These are phyloP conservation scores for Belonocnema kinseyi DNA, from an alignment of 1,140 invertebrate species.

Conservation along the genomic window DNA sequence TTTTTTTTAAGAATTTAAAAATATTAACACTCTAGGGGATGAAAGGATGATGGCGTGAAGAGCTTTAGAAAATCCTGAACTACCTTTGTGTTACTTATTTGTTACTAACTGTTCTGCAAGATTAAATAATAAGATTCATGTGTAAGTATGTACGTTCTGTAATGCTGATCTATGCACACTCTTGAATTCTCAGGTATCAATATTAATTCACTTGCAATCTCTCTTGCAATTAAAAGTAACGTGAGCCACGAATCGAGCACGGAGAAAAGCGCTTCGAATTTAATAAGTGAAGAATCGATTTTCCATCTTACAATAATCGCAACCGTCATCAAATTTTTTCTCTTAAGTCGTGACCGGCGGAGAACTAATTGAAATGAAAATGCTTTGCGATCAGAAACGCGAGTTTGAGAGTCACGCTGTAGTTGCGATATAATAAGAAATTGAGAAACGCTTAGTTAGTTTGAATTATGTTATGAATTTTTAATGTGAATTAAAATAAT, in stretches of 20 bases:
- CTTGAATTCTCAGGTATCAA: constrained; percentile 8
- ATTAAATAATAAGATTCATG: neutral
- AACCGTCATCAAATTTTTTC: constrained; percentile 6
- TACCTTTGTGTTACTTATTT: no score
- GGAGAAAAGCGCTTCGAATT: constrained; percentile 13
- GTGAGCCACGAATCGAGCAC: neutral
- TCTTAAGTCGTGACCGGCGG: neutral
- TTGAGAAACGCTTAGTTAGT: no score
- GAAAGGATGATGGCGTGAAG: no score
- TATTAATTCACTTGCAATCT: constrained; percentile 1
- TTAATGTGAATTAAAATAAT: no score
- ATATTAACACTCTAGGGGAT: no score
- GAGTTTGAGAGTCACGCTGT: neutral
- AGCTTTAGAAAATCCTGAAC: no score
- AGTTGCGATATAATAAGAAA: no score
- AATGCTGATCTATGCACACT: neutral
- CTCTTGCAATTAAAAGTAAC: neutral
- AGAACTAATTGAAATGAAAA: constrained; percentile 27
- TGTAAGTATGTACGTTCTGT: neutral
- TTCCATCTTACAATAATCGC: constrained; percentile 16
- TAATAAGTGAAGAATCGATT: constrained; percentile 3
- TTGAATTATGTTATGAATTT: no score
- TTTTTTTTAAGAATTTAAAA: no score
- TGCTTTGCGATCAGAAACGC: neutral
- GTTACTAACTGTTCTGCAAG: neutral